Base-by-base conservation (phyloP, 2,888 invertebrate genomes). In the Augochlorella aurata region DNA sequence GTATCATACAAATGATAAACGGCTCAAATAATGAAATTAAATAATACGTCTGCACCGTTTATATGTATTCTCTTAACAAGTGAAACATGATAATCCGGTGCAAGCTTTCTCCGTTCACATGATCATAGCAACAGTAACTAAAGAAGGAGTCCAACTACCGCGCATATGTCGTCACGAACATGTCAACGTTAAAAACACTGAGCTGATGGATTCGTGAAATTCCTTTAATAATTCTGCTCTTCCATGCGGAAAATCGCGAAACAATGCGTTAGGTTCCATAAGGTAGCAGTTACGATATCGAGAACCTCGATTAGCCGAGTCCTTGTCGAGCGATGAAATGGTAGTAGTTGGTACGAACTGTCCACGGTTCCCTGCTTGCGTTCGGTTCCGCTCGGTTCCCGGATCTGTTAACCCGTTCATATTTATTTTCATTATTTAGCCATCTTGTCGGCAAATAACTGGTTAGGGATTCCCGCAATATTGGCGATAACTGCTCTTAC, bases 401-500 rank as follows among this genome's bases (percentile, higher is more conserved):
- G 14, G 12, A 7, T 2, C 45, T 12, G 44, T 66, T 54, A n/a
- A 29, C 29, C 65, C 16, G n/a, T 21, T 54, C 54, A 82, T 81
- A 76, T 82, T 81, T 68, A 71, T 82, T 81, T 82, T 54, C 67
- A 82, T 76, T 78, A 83, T 78, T 83, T 69, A 75, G 66, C 79
- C 50, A 77, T 77, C 76, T 83, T 82, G 77, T 69, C 65, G 74
- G 44, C 61, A 84, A 68, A 77, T 70, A 83, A 77, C 74, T 68
- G 77, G 69, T 29, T 66, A 63, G 81, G 66, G 71, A 84, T 76
- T 76, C 14, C 75, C 73, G 66, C 83, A 67, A 77, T 70, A 79
- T 69, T 67, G 81, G 16, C 69, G 77, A 75, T 77, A 84, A 75
- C 81, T 81, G 74, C 71, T 73, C 84, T 80, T 78, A 75, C 66